Evolutionary conservation across 1,140 invertebrate genomes (phyloP).

Genomic region (Achatina immaculata): DNA sequence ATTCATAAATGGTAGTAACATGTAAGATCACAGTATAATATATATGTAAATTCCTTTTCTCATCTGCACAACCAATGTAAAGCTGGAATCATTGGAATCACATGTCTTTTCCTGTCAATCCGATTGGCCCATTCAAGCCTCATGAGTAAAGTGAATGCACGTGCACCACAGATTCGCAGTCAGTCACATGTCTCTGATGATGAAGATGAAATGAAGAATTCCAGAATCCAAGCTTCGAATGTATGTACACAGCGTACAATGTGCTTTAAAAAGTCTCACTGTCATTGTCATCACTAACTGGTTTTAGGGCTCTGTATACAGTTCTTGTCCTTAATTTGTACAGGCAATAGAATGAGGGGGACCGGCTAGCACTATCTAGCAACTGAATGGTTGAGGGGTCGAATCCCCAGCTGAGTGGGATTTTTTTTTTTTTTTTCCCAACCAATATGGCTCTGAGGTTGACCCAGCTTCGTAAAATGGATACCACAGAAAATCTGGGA

Average conservation of each 20-base stretch:
- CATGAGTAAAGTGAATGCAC: slow-evolving; percentile 56
- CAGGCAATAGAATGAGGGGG: too few species aligned
- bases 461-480: too few species aligned
- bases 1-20: too few species aligned
- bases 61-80: neutral
- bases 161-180: slow-evolving; percentile 33
- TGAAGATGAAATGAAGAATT: slow-evolving; percentile 29
- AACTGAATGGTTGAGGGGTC: too few species aligned
- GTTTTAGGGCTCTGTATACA: neutral
- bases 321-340: neutral
- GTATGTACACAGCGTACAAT: neutral
- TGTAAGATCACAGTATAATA: too few species aligned
- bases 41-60: neutral
- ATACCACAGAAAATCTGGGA: too few species aligned
- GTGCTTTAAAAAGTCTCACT: neutral
- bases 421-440: too few species aligned
- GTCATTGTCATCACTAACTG: neutral
- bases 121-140: slow-evolving; percentile 65
- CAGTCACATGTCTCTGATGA: slow-evolving; percentile 31
- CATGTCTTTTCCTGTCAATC: slow-evolving; percentile 60
- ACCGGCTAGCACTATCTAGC: too few species aligned
- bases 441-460: too few species aligned
- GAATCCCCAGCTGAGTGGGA: too few species aligned
- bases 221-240: neutral
- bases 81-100: slow-evolving; percentile 61